Conservation (phyloP, 2,888 invertebrate species). For the Apodemia zela region DNA sequence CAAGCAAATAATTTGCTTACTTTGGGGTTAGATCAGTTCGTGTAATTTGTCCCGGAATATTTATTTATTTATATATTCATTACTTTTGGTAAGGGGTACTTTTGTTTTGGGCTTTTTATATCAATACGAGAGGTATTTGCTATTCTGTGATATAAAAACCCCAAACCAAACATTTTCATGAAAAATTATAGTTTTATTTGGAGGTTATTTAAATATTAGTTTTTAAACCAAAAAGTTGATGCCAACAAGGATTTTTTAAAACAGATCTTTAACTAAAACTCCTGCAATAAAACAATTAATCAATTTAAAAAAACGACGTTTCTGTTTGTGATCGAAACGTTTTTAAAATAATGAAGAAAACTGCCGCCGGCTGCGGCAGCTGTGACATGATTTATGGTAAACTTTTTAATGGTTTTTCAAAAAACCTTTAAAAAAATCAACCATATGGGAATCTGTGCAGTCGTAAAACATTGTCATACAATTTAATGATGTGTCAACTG, state of each 20-base stretch:
- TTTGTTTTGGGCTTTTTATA: too few species aligned
- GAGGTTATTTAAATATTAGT: not conserved
- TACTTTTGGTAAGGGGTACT: too few species aligned
- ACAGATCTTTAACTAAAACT: conserved; percentile 23
- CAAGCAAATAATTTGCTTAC: too few species aligned
- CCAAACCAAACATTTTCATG: too few species aligned
- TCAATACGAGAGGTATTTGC: too few species aligned
- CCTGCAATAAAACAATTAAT: conserved; percentile 42
- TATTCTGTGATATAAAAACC: too few species aligned
- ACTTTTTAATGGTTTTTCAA: conserved; percentile 73
- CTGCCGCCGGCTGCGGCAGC: conserved; percentile 53
- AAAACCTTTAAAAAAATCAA: conserved; percentile 47
- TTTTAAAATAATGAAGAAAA: conserved; percentile 47
- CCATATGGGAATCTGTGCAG: conserved; percentile 16
- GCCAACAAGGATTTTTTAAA: not conserved
- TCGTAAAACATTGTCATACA: conserved; percentile 13
- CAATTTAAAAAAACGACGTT: conserved; percentile 40
- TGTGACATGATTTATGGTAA: conserved; percentile 69
- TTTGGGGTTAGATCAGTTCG: too few species aligned
- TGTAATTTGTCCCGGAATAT: too few species aligned
- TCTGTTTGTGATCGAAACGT: conserved; percentile 42
- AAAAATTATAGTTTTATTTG: too few species aligned
- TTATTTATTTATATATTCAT: too few species aligned
- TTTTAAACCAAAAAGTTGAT: not conserved
- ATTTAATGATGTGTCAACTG: conserved; percentile 13